Percentiles rank a stretch among this genome's conserved stretches.
phyloP scores from a whole-genome alignment of 53 echinoderm and acorn worm genomes.

The Crossaster papposus region DNA sequence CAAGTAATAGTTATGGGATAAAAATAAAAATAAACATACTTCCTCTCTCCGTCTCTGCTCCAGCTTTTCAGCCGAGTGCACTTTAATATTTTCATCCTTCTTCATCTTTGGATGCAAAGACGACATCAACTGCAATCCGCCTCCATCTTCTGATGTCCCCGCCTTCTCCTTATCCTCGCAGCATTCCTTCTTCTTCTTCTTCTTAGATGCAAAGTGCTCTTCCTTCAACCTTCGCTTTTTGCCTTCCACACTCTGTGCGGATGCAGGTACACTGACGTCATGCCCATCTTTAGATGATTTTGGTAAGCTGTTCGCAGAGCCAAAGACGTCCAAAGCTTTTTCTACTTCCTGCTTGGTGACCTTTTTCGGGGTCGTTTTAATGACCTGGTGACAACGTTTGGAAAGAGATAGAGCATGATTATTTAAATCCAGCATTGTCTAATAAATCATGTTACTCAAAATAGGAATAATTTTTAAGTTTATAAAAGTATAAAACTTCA shows the following conservation, averaged over 20 bases:
- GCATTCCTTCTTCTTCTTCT: conserved; percentile 9
- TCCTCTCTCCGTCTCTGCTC: conserved; percentile 49
- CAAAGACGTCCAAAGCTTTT: conserved; percentile 68
- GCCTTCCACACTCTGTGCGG: conserved; percentile 2
- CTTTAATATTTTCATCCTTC: conserved; percentile 3
- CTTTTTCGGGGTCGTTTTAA: conserved; percentile 11
- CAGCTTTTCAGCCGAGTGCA: conserved; percentile 31
- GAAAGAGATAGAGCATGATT: too few species aligned
- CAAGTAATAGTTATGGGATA: background rate
- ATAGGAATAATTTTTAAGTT: too few species aligned
- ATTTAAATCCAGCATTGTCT: too few species aligned
- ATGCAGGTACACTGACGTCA: background rate
- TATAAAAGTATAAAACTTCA: too few species aligned
- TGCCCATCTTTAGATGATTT: background rate
- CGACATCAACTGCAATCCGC: conserved; percentile 34
- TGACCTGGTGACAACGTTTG: conserved; percentile 18
- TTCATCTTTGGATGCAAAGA: background rate
- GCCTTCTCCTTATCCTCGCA: background rate
- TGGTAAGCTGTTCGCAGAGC: conserved; percentile 13
- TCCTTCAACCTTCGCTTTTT: conserved; percentile 27
- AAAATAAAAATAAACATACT: conserved; percentile 23
- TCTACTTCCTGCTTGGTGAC: conserved; percentile 55
- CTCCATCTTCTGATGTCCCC: background rate
- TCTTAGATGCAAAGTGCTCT: background rate
- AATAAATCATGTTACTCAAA: too few species aligned